Evolutionary conservation across 2,113 vertebrate genomes (phyloP).

Genomic region (Tragelaphus scriptus): DNA sequence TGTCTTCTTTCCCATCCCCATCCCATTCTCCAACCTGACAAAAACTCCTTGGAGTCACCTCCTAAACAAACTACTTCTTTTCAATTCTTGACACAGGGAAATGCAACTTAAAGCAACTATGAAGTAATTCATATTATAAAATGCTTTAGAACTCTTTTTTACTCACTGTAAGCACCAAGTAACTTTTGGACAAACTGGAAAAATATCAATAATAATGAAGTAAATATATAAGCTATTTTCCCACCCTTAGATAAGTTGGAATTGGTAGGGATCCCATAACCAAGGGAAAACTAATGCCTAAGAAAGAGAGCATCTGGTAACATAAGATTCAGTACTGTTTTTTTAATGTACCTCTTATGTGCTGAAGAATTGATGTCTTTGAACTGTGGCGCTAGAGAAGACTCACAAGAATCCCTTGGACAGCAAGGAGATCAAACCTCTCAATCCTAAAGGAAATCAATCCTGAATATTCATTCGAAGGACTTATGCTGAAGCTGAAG

Average conservation of each 20-base stretch:
- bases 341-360: not conserved
- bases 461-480: not conserved
- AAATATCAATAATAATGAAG: not conserved
- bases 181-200: not conserved
- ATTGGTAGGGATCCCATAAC: not conserved
- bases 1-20: too few species aligned
- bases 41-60: not conserved
- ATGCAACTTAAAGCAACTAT: not conserved
- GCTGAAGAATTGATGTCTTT: not conserved
- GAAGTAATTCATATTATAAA: not conserved
- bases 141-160: not conserved
- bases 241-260: not conserved
- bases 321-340: not conserved
- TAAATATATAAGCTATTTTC: not conserved
- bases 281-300: not conserved
- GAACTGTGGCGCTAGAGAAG: not conserved
- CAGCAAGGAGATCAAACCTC: not conserved
- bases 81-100: not conserved
- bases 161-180: not conserved
- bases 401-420: not conserved
- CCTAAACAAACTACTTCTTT: not conserved
- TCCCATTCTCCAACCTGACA: not conserved
- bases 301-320: not conserved
- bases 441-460: not conserved
- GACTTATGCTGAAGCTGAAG: not conserved